Conservation (phyloP, 2,888 invertebrate species). For the Nephrotoma guestfalica region DNA sequence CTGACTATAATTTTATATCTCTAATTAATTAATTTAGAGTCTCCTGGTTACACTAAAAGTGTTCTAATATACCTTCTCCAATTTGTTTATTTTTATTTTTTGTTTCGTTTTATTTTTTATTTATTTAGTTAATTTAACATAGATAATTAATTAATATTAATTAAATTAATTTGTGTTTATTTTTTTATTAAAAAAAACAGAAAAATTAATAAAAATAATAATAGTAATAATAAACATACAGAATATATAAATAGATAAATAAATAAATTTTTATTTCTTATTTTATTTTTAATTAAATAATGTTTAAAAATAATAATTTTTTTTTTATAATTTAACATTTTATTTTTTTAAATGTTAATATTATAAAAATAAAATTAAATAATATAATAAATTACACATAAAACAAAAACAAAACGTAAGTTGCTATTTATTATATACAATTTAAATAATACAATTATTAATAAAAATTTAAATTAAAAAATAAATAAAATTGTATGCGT, state of each 20-base stretch:
- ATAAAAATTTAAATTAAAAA: neutral
- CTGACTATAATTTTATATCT: neutral
- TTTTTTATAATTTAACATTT: neutral
- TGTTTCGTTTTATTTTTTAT: neutral
- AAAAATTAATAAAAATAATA: neutral
- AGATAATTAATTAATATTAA: neutral
- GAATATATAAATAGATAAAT: neutral
- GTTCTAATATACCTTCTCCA: neutral
- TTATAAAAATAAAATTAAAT: neutral
- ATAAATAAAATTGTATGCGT: neutral
- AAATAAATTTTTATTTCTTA: neutral
- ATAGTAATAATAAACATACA: neutral
- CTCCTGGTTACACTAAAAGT: neutral
- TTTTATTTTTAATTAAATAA: neutral
- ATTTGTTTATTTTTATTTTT: neutral
- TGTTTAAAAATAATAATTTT: neutral
- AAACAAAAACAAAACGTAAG: neutral
- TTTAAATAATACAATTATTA: neutral
- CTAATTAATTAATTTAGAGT: neutral
- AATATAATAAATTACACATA: neutral
- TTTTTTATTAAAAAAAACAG: neutral
- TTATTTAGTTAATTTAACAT: neutral
- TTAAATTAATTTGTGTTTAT: neutral
- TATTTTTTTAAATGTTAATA: neutral
- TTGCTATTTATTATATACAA: neutral